Conservation (phyloP, 2,888 invertebrate species). For the Hydriomena furcata region DNA sequence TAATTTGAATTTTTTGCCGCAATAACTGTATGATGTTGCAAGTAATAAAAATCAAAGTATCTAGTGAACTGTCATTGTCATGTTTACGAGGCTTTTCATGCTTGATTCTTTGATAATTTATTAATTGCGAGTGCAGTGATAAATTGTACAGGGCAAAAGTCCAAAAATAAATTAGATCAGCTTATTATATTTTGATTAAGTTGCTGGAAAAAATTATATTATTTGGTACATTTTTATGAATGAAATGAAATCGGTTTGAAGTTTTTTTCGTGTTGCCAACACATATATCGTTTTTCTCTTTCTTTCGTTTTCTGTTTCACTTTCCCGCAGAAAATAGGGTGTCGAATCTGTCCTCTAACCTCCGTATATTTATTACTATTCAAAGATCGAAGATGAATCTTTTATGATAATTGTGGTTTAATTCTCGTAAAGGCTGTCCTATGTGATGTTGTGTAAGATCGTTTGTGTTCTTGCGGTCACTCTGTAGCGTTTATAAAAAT, state of each 20-base stretch:
- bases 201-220: too few species aligned
- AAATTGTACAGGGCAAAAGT: too few species aligned
- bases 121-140: too few species aligned
- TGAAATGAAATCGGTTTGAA: constrained; percentile 43
- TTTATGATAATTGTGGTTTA: constrained; percentile 88
- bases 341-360: constrained; percentile 83
- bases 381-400: constrained; percentile 85
- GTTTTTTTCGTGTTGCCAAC: constrained; percentile 66
- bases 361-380: constrained; percentile 81
- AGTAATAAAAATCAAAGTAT: constrained; percentile 12
- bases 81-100: too few species aligned
- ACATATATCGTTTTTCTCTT: constrained; percentile 71
- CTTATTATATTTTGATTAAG: too few species aligned
- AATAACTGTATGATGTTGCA: constrained; percentile 15
- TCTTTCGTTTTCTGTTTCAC: constrained; percentile 78
- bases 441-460: constrained; percentile 84
- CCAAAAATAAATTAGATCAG: too few species aligned
- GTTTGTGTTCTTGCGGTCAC: constrained; percentile 79
- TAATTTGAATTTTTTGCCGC: constrained; percentile 38
- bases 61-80: not conserved
- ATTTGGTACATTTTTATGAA: constrained; percentile 33
- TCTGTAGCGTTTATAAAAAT: constrained; percentile 82
- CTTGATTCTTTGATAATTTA: too few species aligned
- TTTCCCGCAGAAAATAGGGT: constrained; percentile 85
- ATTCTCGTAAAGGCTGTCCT: constrained; percentile 81